Percentiles rank a stretch among this genome's conserved stretches.
Conservation (phyloP, 2,888 invertebrate genomes). For the Synanthedon andrenaeformis region DNA sequence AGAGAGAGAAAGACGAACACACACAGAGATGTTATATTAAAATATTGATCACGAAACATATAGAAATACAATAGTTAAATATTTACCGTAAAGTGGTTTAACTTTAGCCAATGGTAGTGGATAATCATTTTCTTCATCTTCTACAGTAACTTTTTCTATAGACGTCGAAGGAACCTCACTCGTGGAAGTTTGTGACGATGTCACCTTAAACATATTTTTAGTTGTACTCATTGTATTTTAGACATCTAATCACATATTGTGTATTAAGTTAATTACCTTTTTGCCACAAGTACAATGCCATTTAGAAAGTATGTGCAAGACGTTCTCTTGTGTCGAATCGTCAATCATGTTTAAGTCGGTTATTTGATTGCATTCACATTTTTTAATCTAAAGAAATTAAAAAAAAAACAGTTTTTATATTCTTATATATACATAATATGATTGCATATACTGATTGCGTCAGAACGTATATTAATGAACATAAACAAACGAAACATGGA, state of each 20-base stretch:
- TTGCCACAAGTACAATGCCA: slow-evolving; percentile 59
- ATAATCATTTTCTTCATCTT: slow-evolving; percentile 17
- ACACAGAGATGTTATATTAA: too few relatives aligned
- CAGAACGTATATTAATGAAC: too few relatives aligned
- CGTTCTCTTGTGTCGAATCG: slow-evolving; percentile 51
- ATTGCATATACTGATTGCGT: too few relatives aligned
- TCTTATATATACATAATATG: background rate
- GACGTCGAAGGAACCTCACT: slow-evolving; percentile 37
- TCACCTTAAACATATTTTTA: slow-evolving; percentile 20
- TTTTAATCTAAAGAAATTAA: slow-evolving; percentile 38
- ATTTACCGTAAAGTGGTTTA: slow-evolving; percentile 9
- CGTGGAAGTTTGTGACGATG: slow-evolving; percentile 52
- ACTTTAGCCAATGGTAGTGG: slow-evolving; percentile 39
- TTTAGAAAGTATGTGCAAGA: slow-evolving; percentile 50
- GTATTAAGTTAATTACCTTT: slow-evolving; percentile 28
- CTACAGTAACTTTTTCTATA: slow-evolving; percentile 18
- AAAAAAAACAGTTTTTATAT: background rate
- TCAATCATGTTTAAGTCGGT: slow-evolving; percentile 48
- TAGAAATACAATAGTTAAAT: too few relatives aligned
- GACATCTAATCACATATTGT: background rate
- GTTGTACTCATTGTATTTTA: background rate
- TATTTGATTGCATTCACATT: slow-evolving; percentile 56
- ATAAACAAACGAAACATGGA: too few relatives aligned
- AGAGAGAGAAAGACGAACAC: too few relatives aligned
- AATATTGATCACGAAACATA: too few relatives aligned